phyloP scores from a whole-genome alignment of 1,140 invertebrate species.

The Kradibia gibbosae region DNA sequence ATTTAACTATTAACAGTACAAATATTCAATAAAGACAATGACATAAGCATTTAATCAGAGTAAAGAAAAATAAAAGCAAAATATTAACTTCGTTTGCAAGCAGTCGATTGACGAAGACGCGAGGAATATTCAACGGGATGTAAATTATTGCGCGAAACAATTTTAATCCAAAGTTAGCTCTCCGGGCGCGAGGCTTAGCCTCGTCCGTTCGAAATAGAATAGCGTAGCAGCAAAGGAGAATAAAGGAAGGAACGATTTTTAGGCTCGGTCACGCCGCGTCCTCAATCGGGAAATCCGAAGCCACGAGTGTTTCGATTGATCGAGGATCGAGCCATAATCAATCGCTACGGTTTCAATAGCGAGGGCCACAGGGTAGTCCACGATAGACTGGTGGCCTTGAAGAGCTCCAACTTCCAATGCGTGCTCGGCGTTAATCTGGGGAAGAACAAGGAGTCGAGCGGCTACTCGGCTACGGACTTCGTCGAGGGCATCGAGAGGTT shows the following conservation, averaged over 20 bases:
- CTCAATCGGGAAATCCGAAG: constrained; percentile 93
- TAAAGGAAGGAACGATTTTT: not conserved
- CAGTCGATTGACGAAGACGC: too few relatives aligned
- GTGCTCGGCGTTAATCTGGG: constrained; percentile 94
- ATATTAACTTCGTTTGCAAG: too few relatives aligned
- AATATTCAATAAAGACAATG: too few relatives aligned
- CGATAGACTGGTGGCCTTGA: constrained; percentile 76
- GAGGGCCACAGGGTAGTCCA: constrained; percentile 87
- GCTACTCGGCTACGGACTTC: constrained; percentile 87
- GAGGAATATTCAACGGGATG: too few relatives aligned
- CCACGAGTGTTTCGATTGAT: constrained; percentile 92
- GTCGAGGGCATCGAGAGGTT: constrained; percentile 84
- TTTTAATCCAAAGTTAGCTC: too few relatives aligned
- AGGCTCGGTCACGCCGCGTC: constrained; percentile 90
- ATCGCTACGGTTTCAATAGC: constrained; percentile 98
- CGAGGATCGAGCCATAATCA: constrained; percentile 93
- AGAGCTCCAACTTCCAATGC: constrained; percentile 73
- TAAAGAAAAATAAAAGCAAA: too few relatives aligned
- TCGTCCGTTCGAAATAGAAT: too few relatives aligned
- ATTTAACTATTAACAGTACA: too few relatives aligned
- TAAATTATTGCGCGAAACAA: too few relatives aligned
- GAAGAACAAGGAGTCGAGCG: constrained; percentile 92
- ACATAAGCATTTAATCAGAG: too few relatives aligned
- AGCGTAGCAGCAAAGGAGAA: not conserved
- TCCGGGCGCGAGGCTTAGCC: too few relatives aligned